Evolutionary conservation across 1,140 invertebrate genomes (phyloP), one percentile per base, ranked within the genome.

Genomic region (Cardiocondyla obscurior): DNA sequence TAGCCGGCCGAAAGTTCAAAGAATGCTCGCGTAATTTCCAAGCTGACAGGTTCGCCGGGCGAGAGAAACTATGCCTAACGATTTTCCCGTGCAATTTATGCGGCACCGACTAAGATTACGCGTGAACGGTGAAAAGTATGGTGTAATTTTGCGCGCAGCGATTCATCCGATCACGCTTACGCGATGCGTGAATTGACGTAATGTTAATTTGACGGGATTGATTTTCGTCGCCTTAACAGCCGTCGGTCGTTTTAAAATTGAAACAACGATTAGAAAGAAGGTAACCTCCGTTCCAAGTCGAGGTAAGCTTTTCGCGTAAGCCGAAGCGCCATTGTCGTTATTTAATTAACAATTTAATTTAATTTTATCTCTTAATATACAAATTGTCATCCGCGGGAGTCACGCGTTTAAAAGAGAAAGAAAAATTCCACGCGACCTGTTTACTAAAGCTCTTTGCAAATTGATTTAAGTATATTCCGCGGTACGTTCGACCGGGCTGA

Each of bases 21-120:
- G 87, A 88, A 88, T 88, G 46, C 55, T 51, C 55, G 62, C n/a
- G 64, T 70, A 88, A 88, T 88, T 88, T 85, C 77, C 69, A 65
- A 58, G 44, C 44, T n/a, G 51, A n/a, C 53, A 42, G 44, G 33
- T 36, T 53, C 84, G 64, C 85, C 42, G 25, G n/a, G 16, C 33
- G n/a, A 7, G n/a, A 7, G 53, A 85, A 88, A 88, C 87, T 88
- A 88, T 88, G 87, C 73, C 28, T 57, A 55, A 88, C 82, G 82
- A 88, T 85, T 88, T 85, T 55, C 79, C 36, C 76, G 49, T 39
- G 25, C 87, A 88, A 88, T 88, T 88, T 88, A 88, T 88, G 73
- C 83, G 36, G 36, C 57, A 58, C 14, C 62, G 53, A 79, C 76
- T 81, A 28, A n/a, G 82, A 81, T 84, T 74, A 74, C 49, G 25